Base-by-base conservation (phyloP, 2,113 vertebrate species). In the Ochotona curzoniae region DNA sequence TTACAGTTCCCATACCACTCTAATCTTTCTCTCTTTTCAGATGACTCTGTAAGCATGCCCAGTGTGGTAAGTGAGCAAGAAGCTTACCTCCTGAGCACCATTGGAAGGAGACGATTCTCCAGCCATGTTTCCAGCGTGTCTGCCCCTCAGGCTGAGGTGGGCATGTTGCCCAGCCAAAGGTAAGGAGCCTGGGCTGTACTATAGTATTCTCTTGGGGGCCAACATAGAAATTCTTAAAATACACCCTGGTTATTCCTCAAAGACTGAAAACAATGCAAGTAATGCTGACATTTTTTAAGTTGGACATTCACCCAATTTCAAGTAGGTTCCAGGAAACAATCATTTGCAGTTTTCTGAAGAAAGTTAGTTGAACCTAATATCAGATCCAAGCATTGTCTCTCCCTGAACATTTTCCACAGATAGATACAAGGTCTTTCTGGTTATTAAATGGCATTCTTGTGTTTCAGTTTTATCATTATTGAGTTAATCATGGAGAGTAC, bases 41-140 rank as follows among this genome's bases (percentile, higher is more conserved):
- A 99, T 97, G 99, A 99, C 94, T 99, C 99, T 79, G 97, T 99
- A 85, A 99, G 99, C 96, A 99, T 99, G 96, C 99, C 99, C 98
- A 99, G 99, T 95, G 99, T 99, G 98, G 99, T 99, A 98, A 99
- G 99, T 98, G 99, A 99, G 96, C 99, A 99, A 9, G 99, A 99
- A 98, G 98, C 99, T 92, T 99, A 99, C 98, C 98, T 99, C 94
- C 98, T 99, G 96, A 98, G 98, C 49, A 93, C 98, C 97, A 98
- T 99, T 92, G 98, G 99, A 76, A 99, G 99, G 97, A 98, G 99
- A 44, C 98, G 99, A 12, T 99, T 99, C 98, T 99, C 99, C 98
- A 99, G 99, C 97, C 99, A 99, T 81, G 98, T 99, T 98, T 99
- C 99, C 51, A 99, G 99, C 95, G 95, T 98, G 23, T 98, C 98